A percentile compares a stretch with the other conserved stretches of the same genome.
These are phyloP conservation scores for Magallana gigas DNA, from an alignment of 1,140 invertebrate species.

Conservation along the genomic window DNA sequence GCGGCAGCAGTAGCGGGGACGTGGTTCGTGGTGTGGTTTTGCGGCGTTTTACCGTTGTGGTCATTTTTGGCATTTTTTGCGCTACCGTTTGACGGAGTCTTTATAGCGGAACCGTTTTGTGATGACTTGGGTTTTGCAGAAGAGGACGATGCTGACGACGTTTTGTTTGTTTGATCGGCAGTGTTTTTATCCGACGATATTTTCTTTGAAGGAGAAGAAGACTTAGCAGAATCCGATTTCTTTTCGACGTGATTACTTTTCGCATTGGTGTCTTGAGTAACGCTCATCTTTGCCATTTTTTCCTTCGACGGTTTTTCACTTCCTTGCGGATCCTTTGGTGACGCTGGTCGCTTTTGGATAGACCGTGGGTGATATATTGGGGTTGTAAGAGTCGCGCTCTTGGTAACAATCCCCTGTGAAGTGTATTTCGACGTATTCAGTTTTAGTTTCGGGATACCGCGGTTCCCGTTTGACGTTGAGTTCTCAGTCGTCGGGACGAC, in stretches of 20 bases:
- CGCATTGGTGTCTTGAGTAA: not conserved
- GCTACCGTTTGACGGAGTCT: not conserved
- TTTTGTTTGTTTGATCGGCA: not conserved
- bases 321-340: not conserved
- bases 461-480: not conserved
- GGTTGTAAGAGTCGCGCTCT: not conserved
- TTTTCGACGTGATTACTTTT: not conserved
- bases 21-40: not conserved
- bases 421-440: not conserved
- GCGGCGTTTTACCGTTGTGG: not conserved
- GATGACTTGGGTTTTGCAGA: constrained; percentile 5
- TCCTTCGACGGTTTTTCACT: not conserved
- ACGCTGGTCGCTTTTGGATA: not conserved
- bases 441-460: not conserved
- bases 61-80: not conserved
- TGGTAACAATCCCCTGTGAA: constrained; percentile 13
- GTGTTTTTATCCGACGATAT: not conserved
- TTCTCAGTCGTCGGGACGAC: not conserved
- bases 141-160: not conserved
- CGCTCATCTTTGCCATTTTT: not conserved
- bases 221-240: not conserved
- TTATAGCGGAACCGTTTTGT: not conserved
- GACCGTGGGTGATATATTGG: not conserved
- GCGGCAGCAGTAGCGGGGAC: not conserved
- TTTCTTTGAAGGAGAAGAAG: not conserved